phyloP scores from a whole-genome alignment of 2,113 vertebrate species.

The Sigmodon hispidus region DNA sequence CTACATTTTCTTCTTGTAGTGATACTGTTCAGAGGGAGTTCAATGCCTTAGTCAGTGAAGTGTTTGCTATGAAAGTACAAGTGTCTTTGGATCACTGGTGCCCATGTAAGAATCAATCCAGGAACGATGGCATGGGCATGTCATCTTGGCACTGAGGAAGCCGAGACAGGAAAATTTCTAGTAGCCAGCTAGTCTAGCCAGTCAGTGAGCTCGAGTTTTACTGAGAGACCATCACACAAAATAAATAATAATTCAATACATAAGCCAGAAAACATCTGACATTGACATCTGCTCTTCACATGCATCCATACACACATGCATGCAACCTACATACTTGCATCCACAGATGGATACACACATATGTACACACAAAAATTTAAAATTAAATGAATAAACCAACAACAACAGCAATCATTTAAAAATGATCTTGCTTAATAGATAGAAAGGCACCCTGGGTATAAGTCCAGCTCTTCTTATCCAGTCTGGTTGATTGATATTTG shows the following conservation, averaged over 20 bases:
- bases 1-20: not conserved
- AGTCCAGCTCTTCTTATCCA: not conserved
- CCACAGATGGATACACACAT: not conserved
- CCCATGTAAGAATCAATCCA: not conserved
- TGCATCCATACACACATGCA: not conserved
- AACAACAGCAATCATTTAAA: not conserved
- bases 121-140: not conserved
- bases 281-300: not conserved
- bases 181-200: not conserved
- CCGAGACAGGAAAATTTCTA: not conserved
- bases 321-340: not conserved
- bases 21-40: not conserved
- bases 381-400: not conserved
- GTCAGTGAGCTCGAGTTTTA: not conserved
- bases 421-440: not conserved
- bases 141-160: not conserved
- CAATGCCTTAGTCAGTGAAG: not conserved
- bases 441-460: accelerated
- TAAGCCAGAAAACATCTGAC: not conserved
- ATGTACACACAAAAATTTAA: not conserved
- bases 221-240: not conserved
- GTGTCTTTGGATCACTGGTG: no score
- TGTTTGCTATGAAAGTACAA: not conserved
- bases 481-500: not conserved
- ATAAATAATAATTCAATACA: not conserved